Conservation (phyloP, 2,113 vertebrate species). For the Sisor rabdophorus region DNA sequence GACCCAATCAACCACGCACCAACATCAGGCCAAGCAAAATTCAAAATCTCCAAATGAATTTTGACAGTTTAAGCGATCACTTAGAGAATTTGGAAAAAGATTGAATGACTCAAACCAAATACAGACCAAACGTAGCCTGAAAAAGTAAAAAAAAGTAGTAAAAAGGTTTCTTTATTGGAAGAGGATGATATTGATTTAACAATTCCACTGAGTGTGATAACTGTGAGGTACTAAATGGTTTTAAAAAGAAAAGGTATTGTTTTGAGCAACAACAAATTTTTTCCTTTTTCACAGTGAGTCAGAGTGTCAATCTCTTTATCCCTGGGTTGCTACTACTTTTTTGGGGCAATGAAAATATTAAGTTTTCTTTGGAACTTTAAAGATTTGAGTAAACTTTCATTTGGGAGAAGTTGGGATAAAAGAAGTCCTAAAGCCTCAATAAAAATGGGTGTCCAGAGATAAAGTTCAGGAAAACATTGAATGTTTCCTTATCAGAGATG, state of each 20-base stretch:
- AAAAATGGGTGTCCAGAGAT: slow-evolving; percentile 64
- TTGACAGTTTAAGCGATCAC: slow-evolving; percentile 56
- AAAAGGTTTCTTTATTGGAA: slow-evolving; percentile 15
- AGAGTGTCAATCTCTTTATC: slow-evolving; percentile 55
- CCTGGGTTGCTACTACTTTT: slow-evolving; percentile 54
- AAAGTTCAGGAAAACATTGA: slow-evolving; percentile 62
- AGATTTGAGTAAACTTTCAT: slow-evolving; percentile 71
- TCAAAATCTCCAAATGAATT: slow-evolving; percentile 53
- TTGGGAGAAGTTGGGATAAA: slow-evolving; percentile 65
- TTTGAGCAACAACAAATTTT: not conserved
- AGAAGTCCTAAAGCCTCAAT: slow-evolving; percentile 59
- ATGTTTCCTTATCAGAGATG: slow-evolving; percentile 57
- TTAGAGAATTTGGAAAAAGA: slow-evolving; percentile 59
- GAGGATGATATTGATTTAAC: slow-evolving; percentile 34
- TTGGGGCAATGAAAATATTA: slow-evolving; percentile 61
- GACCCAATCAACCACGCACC: slow-evolving; percentile 54
- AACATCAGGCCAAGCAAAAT: slow-evolving; percentile 55
- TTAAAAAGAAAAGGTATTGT: slow-evolving; percentile 14
- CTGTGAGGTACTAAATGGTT: slow-evolving; percentile 41
- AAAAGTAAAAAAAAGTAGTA: slow-evolving; percentile 11
- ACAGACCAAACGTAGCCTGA: slow-evolving; percentile 12
- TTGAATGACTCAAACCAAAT: slow-evolving; percentile 47
- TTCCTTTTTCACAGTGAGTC: slow-evolving; percentile 17
- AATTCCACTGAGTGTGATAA: slow-evolving; percentile 19
- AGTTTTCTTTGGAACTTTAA: slow-evolving; percentile 69